These are phyloP conservation scores for Clitarchus hookeri DNA, from an alignment of 2,888 invertebrate genomes.

Conservation along the genomic window DNA sequence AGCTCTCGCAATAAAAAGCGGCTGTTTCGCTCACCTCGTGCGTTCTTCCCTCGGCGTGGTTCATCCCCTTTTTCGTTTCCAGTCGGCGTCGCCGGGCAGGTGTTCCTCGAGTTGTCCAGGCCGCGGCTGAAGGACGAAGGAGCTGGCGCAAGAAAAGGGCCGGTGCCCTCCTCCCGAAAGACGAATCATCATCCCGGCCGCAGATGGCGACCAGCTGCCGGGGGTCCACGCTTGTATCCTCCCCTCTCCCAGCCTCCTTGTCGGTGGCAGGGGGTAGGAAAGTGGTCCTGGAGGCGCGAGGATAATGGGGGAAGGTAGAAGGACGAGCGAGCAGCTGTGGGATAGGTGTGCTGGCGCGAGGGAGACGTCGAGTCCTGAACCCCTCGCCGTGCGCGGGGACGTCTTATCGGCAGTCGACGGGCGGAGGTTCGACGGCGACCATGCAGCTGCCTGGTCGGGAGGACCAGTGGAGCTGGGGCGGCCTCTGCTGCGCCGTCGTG, in stretches of 20 bases:
- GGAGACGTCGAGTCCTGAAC: too few species aligned
- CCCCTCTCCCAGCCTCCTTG: neutral
- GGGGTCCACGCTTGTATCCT: neutral
- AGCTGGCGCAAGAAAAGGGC: neutral
- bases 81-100: neutral
- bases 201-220: neutral
- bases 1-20: too few species aligned
- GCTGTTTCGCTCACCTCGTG: too few species aligned
- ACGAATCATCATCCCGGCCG: neutral
- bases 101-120: neutral
- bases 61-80: neutral
- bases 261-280: neutral
- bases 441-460: neutral
- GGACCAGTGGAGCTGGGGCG: neutral
- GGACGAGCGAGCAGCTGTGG: neutral
- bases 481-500: neutral
- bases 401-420: neutral
- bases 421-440: neutral
- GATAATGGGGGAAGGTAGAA: neutral
- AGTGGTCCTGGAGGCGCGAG: neutral
- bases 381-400: neutral
- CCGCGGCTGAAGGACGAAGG: neutral
- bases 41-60: too few species aligned
- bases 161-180: neutral
- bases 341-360: neutral